Conservation (phyloP, 2,888 invertebrate genomes). For the Pristionchus arcanus region DNA sequence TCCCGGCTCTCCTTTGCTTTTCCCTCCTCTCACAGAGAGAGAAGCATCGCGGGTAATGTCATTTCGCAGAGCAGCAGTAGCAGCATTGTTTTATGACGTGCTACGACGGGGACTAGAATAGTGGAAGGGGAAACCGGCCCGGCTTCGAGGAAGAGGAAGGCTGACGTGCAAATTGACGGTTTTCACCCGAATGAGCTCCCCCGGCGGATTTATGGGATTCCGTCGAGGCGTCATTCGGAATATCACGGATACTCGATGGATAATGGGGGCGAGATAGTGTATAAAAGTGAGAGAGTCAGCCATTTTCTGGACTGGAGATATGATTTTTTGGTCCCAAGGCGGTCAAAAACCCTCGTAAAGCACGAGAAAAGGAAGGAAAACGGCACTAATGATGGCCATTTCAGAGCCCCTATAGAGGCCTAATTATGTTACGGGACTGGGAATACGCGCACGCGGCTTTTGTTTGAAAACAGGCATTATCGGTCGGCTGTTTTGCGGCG, state of each 20-base stretch:
- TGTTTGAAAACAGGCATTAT: neutral
- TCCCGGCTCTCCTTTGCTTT: neutral
- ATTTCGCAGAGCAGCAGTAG: neutral
- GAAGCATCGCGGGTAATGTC: neutral
- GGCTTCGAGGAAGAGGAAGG: neutral
- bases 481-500: too few relatives aligned
- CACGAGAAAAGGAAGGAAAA: neutral
- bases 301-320: neutral
- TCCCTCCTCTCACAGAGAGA: neutral
- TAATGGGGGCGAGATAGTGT: neutral
- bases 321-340: neutral
- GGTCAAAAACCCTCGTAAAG: neutral
- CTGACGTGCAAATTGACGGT: neutral
- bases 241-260: neutral
- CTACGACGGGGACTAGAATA: neutral
- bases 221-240: neutral
- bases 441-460: neutral
- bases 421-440: slow-evolving; percentile 20
- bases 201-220: neutral
- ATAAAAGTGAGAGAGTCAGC: neutral
- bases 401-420: neutral
- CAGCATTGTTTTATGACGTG: slow-evolving; percentile 20
- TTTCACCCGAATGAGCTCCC: neutral
- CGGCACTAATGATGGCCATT: neutral
- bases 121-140: neutral